These are phyloP conservation scores for Protodeltote pygarga DNA, from an alignment of 2,888 invertebrate genomes.

Conservation along the genomic window DNA sequence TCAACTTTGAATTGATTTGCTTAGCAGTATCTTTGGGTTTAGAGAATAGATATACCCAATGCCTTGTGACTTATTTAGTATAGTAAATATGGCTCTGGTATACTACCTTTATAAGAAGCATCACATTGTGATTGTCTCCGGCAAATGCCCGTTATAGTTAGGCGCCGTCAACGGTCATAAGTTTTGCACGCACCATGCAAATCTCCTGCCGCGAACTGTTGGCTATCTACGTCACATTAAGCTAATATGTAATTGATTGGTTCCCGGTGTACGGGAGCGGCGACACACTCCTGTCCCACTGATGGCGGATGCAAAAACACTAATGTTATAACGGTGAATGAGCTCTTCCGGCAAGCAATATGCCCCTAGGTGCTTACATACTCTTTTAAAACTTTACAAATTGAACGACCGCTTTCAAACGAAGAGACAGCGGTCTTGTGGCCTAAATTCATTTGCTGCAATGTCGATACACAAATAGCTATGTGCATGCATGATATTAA, in stretches of 20 bases:
- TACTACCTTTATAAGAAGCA: slow-evolving; percentile 61
- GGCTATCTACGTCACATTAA: slow-evolving; percentile 81
- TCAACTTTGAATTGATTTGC: slow-evolving; percentile 42
- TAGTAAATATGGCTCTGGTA: slow-evolving; percentile 7
- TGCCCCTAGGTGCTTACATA: slow-evolving; percentile 48
- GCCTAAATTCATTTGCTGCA: slow-evolving; percentile 54
- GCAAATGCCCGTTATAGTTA: slow-evolving; percentile 63
- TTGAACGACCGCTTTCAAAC: slow-evolving; percentile 63
- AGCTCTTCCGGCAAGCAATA: slow-evolving; percentile 66
- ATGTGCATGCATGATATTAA: slow-evolving; percentile 59
- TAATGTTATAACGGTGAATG: slow-evolving; percentile 79
- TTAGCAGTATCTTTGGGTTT: slow-evolving; percentile 33
- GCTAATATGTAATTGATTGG: slow-evolving; percentile 86
- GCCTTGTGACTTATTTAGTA: neutral
- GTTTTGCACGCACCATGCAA: slow-evolving; percentile 71
- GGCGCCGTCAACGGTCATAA: slow-evolving; percentile 59
- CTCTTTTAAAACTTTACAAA: slow-evolving; percentile 63
- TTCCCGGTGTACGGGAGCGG: slow-evolving; percentile 73
- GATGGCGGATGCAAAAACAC: slow-evolving; percentile 81
- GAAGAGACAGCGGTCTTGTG: slow-evolving; percentile 54
- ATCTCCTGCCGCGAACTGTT: slow-evolving; percentile 67
- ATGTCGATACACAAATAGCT: slow-evolving; percentile 46
- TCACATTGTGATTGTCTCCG: slow-evolving; percentile 67
- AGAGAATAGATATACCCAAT: slow-evolving; percentile 17
- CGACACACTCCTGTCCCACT: slow-evolving; percentile 77